These are phyloP conservation scores for Mormyrops boulengeri DNA, from an alignment of 2,797 vertebrate genomes.

Conservation along the genomic window DNA sequence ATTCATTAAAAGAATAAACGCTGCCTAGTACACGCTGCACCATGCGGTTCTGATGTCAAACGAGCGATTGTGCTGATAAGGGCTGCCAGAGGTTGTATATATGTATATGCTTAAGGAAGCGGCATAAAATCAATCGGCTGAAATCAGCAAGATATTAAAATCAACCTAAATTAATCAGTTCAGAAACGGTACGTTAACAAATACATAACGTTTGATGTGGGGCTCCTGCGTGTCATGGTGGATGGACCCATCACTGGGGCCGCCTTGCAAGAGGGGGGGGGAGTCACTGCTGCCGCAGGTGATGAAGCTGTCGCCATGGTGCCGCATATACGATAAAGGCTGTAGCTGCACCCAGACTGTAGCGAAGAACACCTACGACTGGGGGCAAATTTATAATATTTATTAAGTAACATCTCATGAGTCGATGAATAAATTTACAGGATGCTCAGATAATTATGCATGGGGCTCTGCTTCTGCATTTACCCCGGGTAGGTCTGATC, in stretches of 20 bases:
- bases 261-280: background rate
- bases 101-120: conserved; percentile 29
- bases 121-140: background rate
- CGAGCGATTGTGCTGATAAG: conserved; percentile 30
- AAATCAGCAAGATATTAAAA: background rate
- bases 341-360: background rate
- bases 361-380: no score
- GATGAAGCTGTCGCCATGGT: background rate
- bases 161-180: conserved; percentile 23
- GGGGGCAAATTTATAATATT: background rate
- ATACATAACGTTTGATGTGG: background rate
- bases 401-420: background rate
- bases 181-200: conserved; percentile 34
- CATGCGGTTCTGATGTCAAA: conserved; percentile 48
- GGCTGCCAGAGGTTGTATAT: conserved; percentile 31
- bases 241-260: background rate
- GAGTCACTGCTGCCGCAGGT: background rate
- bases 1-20: conserved; percentile 48
- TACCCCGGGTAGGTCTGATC: background rate
- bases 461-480: background rate
- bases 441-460: background rate
- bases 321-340: background rate
- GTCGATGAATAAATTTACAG: background rate
- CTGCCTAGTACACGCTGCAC: conserved; percentile 21
- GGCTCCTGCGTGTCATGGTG: background rate